These are phyloP conservation scores for Leucoma salicis DNA, from an alignment of 2,888 invertebrate species.

Conservation along the genomic window DNA sequence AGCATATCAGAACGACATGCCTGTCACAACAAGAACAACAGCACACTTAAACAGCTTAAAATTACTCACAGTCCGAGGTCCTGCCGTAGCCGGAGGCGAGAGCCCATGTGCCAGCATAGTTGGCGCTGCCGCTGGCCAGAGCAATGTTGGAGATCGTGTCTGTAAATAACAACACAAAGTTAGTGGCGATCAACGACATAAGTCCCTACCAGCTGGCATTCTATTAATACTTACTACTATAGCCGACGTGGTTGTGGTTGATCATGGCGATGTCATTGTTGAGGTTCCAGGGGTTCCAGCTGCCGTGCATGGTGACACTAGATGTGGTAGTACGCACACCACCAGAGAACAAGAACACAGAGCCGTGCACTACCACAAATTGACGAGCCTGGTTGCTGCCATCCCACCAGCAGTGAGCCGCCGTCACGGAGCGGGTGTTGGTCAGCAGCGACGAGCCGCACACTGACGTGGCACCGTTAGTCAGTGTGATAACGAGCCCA, in stretches of 20 bases:
- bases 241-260: conserved; percentile 10
- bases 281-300: neutral
- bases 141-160: neutral
- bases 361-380: neutral
- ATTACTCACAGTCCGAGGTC: conserved; percentile 22
- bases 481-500: neutral
- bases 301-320: neutral
- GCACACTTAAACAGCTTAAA: too few relatives aligned
- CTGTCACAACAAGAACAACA: neutral
- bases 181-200: neutral
- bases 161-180: neutral
- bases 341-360: neutral
- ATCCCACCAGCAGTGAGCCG: conserved; percentile 47
- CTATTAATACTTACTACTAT: neutral
- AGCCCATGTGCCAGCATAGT: conserved; percentile 35
- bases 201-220: too few relatives aligned
- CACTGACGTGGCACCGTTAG: neutral
- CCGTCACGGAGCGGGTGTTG: neutral
- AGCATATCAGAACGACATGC: neutral
- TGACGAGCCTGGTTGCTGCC: neutral
- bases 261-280: conserved; percentile 1
- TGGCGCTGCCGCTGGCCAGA: neutral
- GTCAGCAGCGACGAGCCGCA: conserved; percentile 39
- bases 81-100: conserved; percentile 54
- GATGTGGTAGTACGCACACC: neutral